Percentiles rank a stretch among this genome's conserved stretches.
These are phyloP conservation scores for Allolobophora icterica DNA, from an alignment of 2,888 invertebrate genomes.

Conservation along the genomic window DNA sequence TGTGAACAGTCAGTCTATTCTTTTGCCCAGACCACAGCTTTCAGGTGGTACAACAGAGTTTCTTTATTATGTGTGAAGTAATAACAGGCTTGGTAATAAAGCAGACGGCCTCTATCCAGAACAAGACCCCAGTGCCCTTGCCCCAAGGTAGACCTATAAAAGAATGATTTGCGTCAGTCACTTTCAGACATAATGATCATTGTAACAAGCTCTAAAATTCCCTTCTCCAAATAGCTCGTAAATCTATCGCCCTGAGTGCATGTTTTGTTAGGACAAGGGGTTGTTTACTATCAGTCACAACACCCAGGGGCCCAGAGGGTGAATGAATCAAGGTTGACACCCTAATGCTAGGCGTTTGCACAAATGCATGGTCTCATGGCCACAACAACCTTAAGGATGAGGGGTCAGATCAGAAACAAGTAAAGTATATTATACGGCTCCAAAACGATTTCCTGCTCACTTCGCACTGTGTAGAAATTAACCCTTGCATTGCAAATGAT, in stretches of 20 bases:
- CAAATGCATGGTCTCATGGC: neutral
- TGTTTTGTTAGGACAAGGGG: neutral
- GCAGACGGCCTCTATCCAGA: neutral
- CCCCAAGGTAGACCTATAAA: conserved; percentile 14
- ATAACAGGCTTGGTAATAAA: conserved; percentile 3
- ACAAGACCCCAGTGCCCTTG: neutral
- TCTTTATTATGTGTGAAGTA: neutral
- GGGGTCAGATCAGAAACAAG: neutral
- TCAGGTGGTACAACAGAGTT: neutral
- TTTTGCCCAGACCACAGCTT: neutral
- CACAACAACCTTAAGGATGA: neutral
- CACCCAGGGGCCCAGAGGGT: neutral
- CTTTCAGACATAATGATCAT: neutral
- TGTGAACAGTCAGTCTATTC: neutral
- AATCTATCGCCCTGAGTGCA: neutral
- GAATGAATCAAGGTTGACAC: neutral
- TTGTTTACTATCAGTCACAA: neutral
- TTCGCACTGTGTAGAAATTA: neutral
- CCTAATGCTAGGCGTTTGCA: neutral
- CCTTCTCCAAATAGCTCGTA: neutral
- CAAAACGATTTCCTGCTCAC: neutral
- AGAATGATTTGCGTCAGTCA: neutral
- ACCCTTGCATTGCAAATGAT: neutral
- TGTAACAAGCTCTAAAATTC: neutral
- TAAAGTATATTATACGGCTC: neutral